phyloP scores from a whole-genome alignment of 2,888 invertebrate genomes.

The Eupithecia subumbrata region DNA sequence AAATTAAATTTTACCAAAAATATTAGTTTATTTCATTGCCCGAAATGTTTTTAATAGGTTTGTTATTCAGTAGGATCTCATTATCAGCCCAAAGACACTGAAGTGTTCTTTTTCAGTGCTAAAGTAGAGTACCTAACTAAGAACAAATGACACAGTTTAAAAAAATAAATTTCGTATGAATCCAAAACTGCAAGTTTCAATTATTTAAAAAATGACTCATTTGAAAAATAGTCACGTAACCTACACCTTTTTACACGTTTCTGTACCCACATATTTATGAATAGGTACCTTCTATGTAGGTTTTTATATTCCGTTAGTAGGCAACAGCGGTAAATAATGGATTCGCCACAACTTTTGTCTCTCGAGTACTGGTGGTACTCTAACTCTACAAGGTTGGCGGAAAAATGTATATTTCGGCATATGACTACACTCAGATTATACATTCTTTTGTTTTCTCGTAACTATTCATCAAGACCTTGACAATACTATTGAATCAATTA shows the following conservation, averaged over 20 bases:
- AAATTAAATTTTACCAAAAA: slow-evolving; percentile 21
- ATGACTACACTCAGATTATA: slow-evolving; percentile 58
- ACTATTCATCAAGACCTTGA: slow-evolving; percentile 70
- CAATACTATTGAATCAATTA: slow-evolving; percentile 63
- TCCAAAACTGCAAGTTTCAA: neutral
- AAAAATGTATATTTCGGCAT: slow-evolving; percentile 36
- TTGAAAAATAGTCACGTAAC: neutral
- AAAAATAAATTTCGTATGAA: neutral
- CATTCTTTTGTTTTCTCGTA: slow-evolving; percentile 75
- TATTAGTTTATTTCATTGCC: slow-evolving; percentile 2
- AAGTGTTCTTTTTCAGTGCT: neutral
- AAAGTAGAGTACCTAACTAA: neutral
- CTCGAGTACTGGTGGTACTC: neutral
- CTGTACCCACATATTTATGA: neutral
- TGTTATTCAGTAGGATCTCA: neutral
- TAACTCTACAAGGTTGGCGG: slow-evolving; percentile 48
- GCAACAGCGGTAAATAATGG: slow-evolving; percentile 37
- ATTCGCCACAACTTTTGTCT: slow-evolving; percentile 42
- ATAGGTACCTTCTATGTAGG: neutral
- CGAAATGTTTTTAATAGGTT: neutral
- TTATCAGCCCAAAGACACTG: neutral
- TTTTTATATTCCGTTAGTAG: slow-evolving; percentile 11
- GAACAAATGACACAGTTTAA: neutral
- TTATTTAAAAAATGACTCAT: neutral
- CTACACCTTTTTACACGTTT: neutral